Evolutionary conservation across 2,797 vertebrate genomes (phyloP), one percentile per base, ranked within the genome.

Genomic region (Acropternis orthonyx): DNA sequence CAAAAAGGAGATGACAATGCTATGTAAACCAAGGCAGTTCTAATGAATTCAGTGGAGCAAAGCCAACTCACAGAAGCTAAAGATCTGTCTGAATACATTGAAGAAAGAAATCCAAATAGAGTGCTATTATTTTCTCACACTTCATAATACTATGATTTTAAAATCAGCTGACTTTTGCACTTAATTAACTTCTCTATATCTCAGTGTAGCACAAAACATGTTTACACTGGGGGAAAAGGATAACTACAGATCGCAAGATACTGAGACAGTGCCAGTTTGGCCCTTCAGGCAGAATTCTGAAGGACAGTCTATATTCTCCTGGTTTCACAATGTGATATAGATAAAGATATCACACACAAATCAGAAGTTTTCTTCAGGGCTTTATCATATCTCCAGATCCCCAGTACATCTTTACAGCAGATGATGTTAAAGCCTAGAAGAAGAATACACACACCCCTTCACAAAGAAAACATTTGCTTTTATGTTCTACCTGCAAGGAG

Each of bases 61-160:
- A 86, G 24, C 12, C 77, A 86, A 2, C 12, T n/a, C 43, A 24
- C 44, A 49, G 39, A 58, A 81, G 37, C 10, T 39, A 84, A 95
- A 86, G 54, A 66, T 36, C 24, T 66, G 30, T 19, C 46, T 17
- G 2, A 88, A 66, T 58, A 43, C 7, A 72, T 16, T 11, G 67
- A 93, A 58, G 26, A 82, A 55, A 91, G 72, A 86, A 71, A 77
- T 94, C 41, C 74, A 46, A 86, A 92, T 32, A 21, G 54, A 92
- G 46, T 28, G 14, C 15, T 27, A 1, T 1, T 54, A 32, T 72
- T 86, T 88, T 66, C 73, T 87, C 44, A 88, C 48, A 55, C n/a
- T 73, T 55, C 46, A 62, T 68, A 39, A 62, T 4, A 54, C 27
- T 37, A 58, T 22, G 27, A 66, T 49, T 93, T 87, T 66, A 62